Base-by-base conservation (phyloP, 2,888 invertebrate species). In the Drosophila tripunctata region DNA sequence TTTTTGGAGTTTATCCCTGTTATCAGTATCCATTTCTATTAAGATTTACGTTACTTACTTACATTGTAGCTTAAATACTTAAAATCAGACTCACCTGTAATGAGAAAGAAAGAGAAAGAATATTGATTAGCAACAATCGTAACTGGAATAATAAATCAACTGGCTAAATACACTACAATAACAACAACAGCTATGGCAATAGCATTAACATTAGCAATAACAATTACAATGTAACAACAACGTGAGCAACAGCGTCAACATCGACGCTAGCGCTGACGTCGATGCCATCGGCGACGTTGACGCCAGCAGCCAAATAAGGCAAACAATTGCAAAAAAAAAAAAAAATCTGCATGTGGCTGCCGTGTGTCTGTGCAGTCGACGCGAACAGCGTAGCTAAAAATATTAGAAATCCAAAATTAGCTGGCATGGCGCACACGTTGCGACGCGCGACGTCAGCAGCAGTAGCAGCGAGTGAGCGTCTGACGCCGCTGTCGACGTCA, bases 321-420 rank as follows among this genome's bases (percentile, higher is more conserved):
- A 75, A 81, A 84, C 87, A 87, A 87, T 84, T 87, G 81, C 81
- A 80, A 87, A 87, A n/a, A n/a, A n/a, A n/a, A n/a, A n/a, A n/a
- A n/a, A n/a, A n/a, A 83, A 81, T 81, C 85, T 81, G 81, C 87
- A 81, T 84, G 78, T 75, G 78, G 62, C 57, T 69, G 60, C 61
- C 56, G 76, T n/a, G n/a, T n/a, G n/a, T n/a, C n/a, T n/a, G n/a
- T 58, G 57, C 27, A 44, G 27, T 10, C 79, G 78, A 24, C 78
- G 54, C 33, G 41, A 63, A 67, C 62, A 69, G 57, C 65, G 60
- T 47, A 55, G 73, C 87, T 81, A 81, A 87, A 81, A 81, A 81
- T 81, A 81, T 84, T 87, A 77, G 87, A 84, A 78, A 81, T 81
- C 81, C 81, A 81, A 81, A 81, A 81, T 81, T 87, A 81, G 81